Percentiles rank a stretch among this genome's conserved stretches.
These are phyloP conservation scores for Vanessa atalanta DNA, from an alignment of 1,140 invertebrate genomes.

Conservation along the genomic window DNA sequence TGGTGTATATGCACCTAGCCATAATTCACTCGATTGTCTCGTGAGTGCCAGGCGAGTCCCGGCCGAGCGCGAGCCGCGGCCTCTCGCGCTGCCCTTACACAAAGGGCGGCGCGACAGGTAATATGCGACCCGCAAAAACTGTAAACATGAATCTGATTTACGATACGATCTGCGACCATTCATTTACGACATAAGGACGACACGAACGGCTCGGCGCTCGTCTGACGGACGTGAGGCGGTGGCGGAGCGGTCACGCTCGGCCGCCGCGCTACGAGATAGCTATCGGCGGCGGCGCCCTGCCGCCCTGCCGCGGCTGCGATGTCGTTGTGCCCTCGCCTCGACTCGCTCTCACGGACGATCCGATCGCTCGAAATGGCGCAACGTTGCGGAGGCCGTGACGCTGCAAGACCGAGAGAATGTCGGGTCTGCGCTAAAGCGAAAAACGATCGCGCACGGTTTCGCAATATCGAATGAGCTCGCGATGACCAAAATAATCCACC, in stretches of 20 bases:
- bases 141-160: constrained; percentile 74
- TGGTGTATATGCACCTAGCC: constrained; percentile 69
- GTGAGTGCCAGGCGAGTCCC: constrained; percentile 60
- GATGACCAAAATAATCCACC: constrained; percentile 74
- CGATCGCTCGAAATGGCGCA: constrained; percentile 77
- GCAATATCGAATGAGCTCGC: constrained; percentile 69
- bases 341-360: constrained; percentile 64
- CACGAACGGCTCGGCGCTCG: constrained; percentile 58
- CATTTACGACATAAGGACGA: constrained; percentile 55
- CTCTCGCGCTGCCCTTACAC: constrained; percentile 50
- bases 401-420: constrained; percentile 74
- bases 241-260: constrained; percentile 73
- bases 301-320: constrained; percentile 54
- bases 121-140: constrained; percentile 68
- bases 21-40: constrained; percentile 64
- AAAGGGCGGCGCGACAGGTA: constrained; percentile 67
- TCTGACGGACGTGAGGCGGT: constrained; percentile 43
- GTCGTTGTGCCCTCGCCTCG: constrained; percentile 66
- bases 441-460: constrained; percentile 69
- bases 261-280: constrained; percentile 67
- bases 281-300: constrained; percentile 61
- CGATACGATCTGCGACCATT: constrained; percentile 59
- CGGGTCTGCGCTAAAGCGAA: constrained; percentile 63
- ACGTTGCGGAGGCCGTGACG: constrained; percentile 76
- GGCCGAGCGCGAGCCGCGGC: constrained; percentile 49